Evolutionary conservation across 2,113 vertebrate species (phyloP).

Genomic region (Ursus arctos): DNA sequence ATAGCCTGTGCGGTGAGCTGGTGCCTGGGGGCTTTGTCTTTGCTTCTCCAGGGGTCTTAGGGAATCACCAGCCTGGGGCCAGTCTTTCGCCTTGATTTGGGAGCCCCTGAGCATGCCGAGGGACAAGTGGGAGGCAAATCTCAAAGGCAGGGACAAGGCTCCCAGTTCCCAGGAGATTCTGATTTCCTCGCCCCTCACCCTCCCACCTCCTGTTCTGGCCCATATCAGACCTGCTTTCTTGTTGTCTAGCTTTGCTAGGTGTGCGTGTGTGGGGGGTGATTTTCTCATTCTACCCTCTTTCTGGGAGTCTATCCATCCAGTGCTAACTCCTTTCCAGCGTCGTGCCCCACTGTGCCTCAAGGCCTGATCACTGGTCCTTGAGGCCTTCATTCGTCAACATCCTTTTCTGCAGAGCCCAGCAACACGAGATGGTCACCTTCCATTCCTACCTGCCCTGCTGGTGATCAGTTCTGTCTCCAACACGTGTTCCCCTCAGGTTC

Average conservation of each 20-base stretch:
- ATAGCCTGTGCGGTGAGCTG: neutral
- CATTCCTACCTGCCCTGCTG: rapidly evolving
- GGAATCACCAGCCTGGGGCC: neutral
- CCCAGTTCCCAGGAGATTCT: neutral
- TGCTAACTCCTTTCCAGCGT: neutral
- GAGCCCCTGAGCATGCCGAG: neutral
- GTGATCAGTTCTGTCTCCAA: neutral
- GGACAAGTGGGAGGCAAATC: neutral
- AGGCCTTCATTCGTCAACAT: neutral
- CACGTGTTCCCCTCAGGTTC: rapidly evolving
- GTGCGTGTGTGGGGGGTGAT: neutral
- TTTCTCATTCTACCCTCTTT: neutral
- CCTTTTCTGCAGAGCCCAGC: neutral
- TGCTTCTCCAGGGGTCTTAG: neutral
- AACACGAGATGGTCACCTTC: neutral
- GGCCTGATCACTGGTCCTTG: neutral
- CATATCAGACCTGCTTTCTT: too few relatives aligned
- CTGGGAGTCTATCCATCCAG: neutral
- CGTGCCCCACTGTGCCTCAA: neutral
- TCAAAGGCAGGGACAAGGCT: neutral
- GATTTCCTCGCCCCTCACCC: neutral
- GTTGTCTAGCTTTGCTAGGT: neutral
- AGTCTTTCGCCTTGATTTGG: neutral
- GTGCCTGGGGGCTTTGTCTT: neutral
- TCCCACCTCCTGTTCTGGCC: neutral